Base-by-base conservation (phyloP, 1,140 invertebrate species). In the Nylanderia fulva region DNA sequence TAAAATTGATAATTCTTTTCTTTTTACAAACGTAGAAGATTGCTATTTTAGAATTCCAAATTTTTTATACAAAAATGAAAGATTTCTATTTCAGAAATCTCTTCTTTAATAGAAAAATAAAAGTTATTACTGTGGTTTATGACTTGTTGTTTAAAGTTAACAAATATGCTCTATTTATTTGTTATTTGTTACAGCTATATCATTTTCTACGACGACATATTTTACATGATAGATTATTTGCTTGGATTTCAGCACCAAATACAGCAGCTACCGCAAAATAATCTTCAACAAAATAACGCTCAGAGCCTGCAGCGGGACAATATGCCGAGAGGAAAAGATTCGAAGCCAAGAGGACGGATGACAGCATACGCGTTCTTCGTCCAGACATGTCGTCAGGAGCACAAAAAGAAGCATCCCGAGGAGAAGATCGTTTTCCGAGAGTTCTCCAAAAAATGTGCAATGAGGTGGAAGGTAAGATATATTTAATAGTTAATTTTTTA, bases 341-440 rank as follows among this genome's bases (percentile, higher is more conserved):
- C 97, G 79, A 99, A 99, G 94, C 99, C 99, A 24, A 97, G 98
- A 91, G 99, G 99, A 80, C 97, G 99, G 88, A 99, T 99, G 98
- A 99, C 99, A 52, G 99, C 99, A 0, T 99, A 99, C 94, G 99
- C 99, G 6, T 99, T 99, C 95, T 99, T 99, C 95, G 99, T 99
- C 85, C 99, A 99, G 94, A 99, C 98, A 42, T 99, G 99, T 95
- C 96, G 99, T 54, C 99, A 99, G 94, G 98, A 99, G 94, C 99
- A 99, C 95, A 99, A 99, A n/a, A 99, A 99, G 95, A 99, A 99
- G 94, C 99, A 99, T 94, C 99, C 99, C 8, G 98, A 99, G 93
- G 99, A 99, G 94, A 98, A 98, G 94, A 99, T 99, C 33, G 98
- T 99, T 72, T 99, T 99, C 94, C 97, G 98, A n/a, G 99, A 99